Percentiles rank a stretch among this genome's conserved stretches.
These are phyloP conservation scores for Diplosoma virens DNA, from an alignment of 23 tunicate genomes.

Conservation along the genomic window DNA sequence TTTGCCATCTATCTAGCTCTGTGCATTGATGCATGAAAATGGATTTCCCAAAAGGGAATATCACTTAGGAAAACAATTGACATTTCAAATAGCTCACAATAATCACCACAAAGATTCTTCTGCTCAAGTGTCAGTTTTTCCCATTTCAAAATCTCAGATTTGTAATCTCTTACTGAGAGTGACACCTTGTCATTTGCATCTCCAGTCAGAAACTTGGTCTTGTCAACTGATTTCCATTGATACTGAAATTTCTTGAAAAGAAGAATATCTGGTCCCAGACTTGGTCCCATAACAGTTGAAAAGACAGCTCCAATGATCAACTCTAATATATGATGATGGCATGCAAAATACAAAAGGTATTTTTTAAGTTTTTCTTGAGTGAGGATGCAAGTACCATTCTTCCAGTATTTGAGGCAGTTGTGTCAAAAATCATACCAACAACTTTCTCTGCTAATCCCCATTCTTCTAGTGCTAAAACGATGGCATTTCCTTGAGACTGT, in stretches of 20 bases:
- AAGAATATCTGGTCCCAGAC: constrained; percentile 17
- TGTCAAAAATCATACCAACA: constrained; percentile 17
- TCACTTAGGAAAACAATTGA: constrained; percentile 19
- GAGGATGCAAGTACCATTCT: constrained; percentile 16
- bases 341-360: constrained; percentile 2
- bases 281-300: constrained; percentile 13
- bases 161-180: constrained; percentile 3
- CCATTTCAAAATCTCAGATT: constrained; percentile 25
- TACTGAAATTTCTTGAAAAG: constrained; percentile 18
- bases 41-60: constrained; percentile 16
- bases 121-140: constrained; percentile 26
- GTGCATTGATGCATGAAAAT: constrained; percentile 26
- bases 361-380: constrained; percentile 1
- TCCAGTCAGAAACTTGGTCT: constrained; percentile 23
- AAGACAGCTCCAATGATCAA: constrained; percentile 24
- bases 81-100: constrained; percentile 26
- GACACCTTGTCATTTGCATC: constrained; percentile 8
- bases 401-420: constrained; percentile 2
- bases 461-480: constrained; percentile 10
- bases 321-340: constrained; percentile 21
- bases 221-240: constrained; percentile 28
- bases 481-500: constrained; percentile 25
- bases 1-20: constrained; percentile 26
- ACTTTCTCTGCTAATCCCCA: constrained; percentile 20
- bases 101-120: constrained; percentile 24